phyloP scores from a whole-genome alignment of 2,797 vertebrate genomes.

The Melanotaenia maccullochi region DNA sequence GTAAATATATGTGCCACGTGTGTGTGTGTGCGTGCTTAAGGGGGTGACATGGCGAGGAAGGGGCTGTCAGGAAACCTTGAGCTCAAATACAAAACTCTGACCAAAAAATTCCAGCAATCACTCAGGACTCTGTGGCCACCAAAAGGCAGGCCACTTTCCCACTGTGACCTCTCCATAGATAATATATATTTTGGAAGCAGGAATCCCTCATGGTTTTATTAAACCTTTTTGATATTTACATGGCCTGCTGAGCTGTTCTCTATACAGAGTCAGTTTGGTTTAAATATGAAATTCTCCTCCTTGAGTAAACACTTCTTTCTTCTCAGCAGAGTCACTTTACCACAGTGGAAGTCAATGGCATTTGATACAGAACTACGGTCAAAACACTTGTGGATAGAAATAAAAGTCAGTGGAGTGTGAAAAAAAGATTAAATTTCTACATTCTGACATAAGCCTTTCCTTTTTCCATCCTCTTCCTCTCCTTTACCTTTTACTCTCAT shows the following conservation, averaged over 20 bases:
- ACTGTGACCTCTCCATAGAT: slow-evolving; percentile 80
- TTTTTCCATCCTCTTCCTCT: slow-evolving; percentile 15
- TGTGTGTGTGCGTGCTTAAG: slow-evolving; percentile 21
- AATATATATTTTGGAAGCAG: slow-evolving; percentile 84
- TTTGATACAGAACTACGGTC: slow-evolving; percentile 62
- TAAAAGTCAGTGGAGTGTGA: slow-evolving; percentile 45
- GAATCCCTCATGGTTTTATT: slow-evolving; percentile 77
- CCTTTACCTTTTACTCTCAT: slow-evolving; percentile 51
- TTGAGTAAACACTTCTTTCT: slow-evolving; percentile 74
- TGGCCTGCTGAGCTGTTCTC: slow-evolving; percentile 69
- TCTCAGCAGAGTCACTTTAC: slow-evolving; percentile 66
- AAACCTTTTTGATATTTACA: slow-evolving; percentile 79
- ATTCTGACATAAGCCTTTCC: slow-evolving; percentile 37
- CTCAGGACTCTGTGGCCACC: slow-evolving; percentile 78
- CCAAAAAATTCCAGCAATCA: slow-evolving; percentile 82
- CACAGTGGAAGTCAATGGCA: slow-evolving; percentile 61
- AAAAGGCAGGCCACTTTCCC: slow-evolving; percentile 68
- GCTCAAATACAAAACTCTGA: slow-evolving; percentile 69
- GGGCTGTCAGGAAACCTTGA: slow-evolving; percentile 69
- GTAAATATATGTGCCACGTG: slow-evolving; percentile 39
- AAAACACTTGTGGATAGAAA: slow-evolving; percentile 67
- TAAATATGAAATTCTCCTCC: slow-evolving; percentile 77
- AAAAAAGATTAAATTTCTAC: slow-evolving; percentile 44
- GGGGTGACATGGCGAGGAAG: slow-evolving; percentile 67
- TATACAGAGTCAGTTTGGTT: slow-evolving; percentile 72